Evolutionary conservation across 2,888 invertebrate species (phyloP).

Genomic region (Vesta saturnalis): DNA sequence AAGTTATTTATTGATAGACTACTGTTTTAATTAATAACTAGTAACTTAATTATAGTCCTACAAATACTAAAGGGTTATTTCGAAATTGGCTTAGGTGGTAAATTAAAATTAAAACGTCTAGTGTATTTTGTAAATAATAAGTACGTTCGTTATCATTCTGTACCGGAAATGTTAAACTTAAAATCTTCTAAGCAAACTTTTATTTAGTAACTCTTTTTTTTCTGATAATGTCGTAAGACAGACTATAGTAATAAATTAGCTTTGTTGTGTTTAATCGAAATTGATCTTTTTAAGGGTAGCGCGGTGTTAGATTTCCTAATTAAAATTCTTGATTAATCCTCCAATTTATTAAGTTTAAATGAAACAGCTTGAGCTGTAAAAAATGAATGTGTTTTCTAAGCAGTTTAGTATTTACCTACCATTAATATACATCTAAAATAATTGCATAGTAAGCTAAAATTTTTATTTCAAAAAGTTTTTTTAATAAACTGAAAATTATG

Average conservation of each 20-base stretch:
- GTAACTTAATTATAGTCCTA: neutral
- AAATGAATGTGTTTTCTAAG: slow-evolving; percentile 1
- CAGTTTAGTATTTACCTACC: neutral
- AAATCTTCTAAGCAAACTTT: neutral
- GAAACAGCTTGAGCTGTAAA: neutral
- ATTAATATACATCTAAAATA: slow-evolving; percentile 1
- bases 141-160: neutral
- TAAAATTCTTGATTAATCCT: slow-evolving; percentile 10
- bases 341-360: slow-evolving; percentile 12
- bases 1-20: neutral
- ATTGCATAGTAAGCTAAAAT: neutral
- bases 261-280: slow-evolving; percentile 12
- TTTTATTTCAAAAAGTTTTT: neutral
- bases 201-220: neutral
- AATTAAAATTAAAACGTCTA: neutral
- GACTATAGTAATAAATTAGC: neutral
- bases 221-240: neutral
- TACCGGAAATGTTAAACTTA: neutral
- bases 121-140: neutral
- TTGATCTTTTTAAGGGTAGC: slow-evolving; percentile 2
- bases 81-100: neutral
- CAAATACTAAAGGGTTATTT: neutral
- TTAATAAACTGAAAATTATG: neutral
- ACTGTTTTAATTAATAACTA: neutral
- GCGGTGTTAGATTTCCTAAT: slow-evolving; percentile 1